phyloP scores from a whole-genome alignment of 2,888 invertebrate genomes.

The Isotomurus palustris region DNA sequence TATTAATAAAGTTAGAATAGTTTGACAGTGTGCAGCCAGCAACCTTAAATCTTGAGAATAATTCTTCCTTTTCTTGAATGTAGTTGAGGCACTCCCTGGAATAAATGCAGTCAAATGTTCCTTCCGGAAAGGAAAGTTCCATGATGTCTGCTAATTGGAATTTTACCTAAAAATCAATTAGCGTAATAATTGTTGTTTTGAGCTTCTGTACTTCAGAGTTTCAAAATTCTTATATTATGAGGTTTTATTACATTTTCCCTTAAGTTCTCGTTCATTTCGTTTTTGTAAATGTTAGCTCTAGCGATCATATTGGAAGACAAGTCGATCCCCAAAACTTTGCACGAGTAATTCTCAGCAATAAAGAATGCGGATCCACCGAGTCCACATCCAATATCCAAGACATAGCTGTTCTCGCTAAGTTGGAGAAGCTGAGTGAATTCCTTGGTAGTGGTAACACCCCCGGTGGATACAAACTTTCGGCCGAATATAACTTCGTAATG shows the following conservation, averaged over 20 bases:
- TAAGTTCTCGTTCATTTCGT: slow-evolving; percentile 48
- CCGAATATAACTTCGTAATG: slow-evolving; percentile 57
- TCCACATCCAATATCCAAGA: slow-evolving; percentile 56
- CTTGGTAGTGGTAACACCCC: slow-evolving; percentile 54
- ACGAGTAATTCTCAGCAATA: slow-evolving; percentile 54
- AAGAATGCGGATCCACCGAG: slow-evolving; percentile 55
- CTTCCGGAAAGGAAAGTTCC: slow-evolving; percentile 50
- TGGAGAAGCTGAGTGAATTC: slow-evolving; percentile 52
- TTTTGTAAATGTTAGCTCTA: slow-evolving; percentile 52
- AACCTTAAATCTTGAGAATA: slow-evolving; percentile 54
- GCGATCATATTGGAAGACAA: slow-evolving; percentile 56
- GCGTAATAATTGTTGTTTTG: background rate
- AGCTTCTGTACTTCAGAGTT: background rate
- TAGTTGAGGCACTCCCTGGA: slow-evolving; percentile 56
- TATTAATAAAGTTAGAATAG: too few species aligned
- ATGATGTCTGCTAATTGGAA: slow-evolving; percentile 55
- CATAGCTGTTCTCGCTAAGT: slow-evolving; percentile 52
- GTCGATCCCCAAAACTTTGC: slow-evolving; percentile 54
- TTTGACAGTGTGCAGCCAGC: too few species aligned
- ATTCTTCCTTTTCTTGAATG: slow-evolving; percentile 52
- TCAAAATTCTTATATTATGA: background rate
- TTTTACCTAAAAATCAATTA: slow-evolving; percentile 47
- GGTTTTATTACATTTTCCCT: slow-evolving; percentile 40
- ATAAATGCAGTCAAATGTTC: slow-evolving; percentile 55
- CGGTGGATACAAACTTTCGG: slow-evolving; percentile 55